phyloP scores from a whole-genome alignment of 2,797 vertebrate species.

The Pteronotus mesoamericanus region DNA sequence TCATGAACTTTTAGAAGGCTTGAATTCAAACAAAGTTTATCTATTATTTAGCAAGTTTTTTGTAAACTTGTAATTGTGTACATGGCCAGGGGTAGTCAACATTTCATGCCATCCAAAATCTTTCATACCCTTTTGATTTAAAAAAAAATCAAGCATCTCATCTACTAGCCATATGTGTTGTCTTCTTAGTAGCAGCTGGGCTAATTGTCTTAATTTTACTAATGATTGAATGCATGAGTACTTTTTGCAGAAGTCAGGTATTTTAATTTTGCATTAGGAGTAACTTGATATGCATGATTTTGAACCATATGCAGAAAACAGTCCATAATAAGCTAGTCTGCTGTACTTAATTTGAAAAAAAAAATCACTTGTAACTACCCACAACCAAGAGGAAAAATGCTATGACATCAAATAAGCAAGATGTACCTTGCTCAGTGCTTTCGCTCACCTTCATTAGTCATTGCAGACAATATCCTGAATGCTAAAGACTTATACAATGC shows the following conservation, averaged over 20 bases:
- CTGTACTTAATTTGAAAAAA: not conserved
- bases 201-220: not conserved
- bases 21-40: not conserved
- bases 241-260: not conserved
- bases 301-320: constrained; percentile 22
- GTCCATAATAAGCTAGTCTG: not conserved
- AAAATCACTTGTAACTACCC: not conserved
- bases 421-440: not conserved
- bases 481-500: not conserved
- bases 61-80: not conserved
- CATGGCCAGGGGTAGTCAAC: not conserved
- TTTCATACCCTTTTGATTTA: not conserved
- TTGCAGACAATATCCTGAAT: constrained; percentile 10
- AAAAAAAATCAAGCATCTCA: not conserved
- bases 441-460: not conserved
- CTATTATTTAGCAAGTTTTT: not conserved
- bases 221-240: constrained; percentile 9
- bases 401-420: constrained; percentile 10
- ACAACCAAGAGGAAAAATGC: not conserved
- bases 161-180: not conserved
- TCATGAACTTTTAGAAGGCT: not conserved
- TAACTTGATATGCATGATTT: constrained; percentile 23
- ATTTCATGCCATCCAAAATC: not conserved
- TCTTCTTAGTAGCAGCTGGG: not conserved
- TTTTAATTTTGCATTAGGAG: constrained; percentile 41